Conservation (phyloP, 2,797 vertebrate species). For the Siniperca scherzeri region DNA sequence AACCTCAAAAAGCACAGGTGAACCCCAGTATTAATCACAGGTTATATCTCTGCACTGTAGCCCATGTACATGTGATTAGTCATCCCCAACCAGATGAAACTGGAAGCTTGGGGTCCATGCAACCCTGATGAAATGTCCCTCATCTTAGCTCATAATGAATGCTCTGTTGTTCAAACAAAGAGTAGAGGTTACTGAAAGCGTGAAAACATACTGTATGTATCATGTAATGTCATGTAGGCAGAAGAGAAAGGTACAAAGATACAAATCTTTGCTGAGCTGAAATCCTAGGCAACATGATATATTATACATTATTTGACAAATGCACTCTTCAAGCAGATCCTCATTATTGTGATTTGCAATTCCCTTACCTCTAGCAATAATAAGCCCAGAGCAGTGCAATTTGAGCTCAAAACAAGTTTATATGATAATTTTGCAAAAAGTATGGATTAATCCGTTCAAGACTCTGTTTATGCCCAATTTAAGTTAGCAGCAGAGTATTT, state of each 20-base stretch:
- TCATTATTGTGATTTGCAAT: constrained; percentile 24
- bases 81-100: constrained; percentile 26
- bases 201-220: background rate
- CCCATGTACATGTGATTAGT: constrained; percentile 34
- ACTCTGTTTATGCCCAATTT: background rate
- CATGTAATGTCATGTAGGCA: background rate
- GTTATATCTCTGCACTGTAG: background rate
- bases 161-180: constrained; percentile 33
- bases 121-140: constrained; percentile 56
- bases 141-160: constrained; percentile 4
- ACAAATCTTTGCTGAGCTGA: background rate
- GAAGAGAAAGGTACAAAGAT: background rate
- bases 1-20: background rate
- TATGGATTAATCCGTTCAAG: background rate
- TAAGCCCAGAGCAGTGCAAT: background rate
- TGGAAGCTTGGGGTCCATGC: constrained; percentile 37
- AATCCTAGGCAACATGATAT: background rate
- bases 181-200: background rate
- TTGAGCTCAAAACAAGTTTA: constrained; percentile 2
- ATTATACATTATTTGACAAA: constrained; percentile 5
- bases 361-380: background rate
- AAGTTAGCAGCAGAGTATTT: background rate
- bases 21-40: constrained; percentile 15
- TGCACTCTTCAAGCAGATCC: background rate
- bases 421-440: constrained; percentile 10